Evolutionary conservation across 2,797 vertebrate species (phyloP).

Genomic region (Halcyon badia): DNA sequence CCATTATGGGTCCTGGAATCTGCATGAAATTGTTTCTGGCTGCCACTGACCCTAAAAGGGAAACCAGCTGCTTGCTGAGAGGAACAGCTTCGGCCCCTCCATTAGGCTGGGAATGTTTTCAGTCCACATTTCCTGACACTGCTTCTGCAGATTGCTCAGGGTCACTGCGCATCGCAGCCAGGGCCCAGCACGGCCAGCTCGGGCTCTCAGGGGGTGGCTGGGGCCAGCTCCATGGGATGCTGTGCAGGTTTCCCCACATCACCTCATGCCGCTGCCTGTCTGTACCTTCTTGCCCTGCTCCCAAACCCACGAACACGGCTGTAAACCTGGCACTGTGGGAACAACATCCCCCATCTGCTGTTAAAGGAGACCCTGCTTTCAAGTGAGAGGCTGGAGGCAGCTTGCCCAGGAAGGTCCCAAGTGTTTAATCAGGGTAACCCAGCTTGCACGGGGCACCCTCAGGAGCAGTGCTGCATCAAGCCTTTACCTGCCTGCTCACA

Average conservation of each 20-base stretch:
- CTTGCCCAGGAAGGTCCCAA: not conserved
- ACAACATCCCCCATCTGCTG: not conserved
- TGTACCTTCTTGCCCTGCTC: not conserved
- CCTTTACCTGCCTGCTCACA: not conserved
- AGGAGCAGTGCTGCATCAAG: not conserved
- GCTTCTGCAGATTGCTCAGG: not conserved
- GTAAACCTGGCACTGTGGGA: accelerated
- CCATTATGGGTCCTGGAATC: slow-evolving; percentile 63
- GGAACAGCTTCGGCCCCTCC: not conserved
- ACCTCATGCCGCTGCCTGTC: not conserved
- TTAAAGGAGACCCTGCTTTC: not conserved
- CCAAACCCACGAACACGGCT: accelerated
- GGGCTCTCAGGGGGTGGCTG: accelerated
- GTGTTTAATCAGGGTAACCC: not conserved
- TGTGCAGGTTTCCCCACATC: accelerated
- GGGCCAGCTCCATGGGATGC: not conserved
- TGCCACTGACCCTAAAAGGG: slow-evolving; percentile 44
- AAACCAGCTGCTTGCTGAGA: slow-evolving; percentile 34
- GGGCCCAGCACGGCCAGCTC: not conserved
- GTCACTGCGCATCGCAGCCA: not conserved
- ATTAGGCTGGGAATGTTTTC: not conserved
- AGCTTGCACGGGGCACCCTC: not conserved
- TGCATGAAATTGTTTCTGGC: slow-evolving; percentile 9
- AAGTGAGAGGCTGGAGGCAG: not conserved
- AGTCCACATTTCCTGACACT: not conserved